These are phyloP conservation scores for Oostethus manadensis DNA, from an alignment of 2,113 vertebrate species.

Conservation along the genomic window DNA sequence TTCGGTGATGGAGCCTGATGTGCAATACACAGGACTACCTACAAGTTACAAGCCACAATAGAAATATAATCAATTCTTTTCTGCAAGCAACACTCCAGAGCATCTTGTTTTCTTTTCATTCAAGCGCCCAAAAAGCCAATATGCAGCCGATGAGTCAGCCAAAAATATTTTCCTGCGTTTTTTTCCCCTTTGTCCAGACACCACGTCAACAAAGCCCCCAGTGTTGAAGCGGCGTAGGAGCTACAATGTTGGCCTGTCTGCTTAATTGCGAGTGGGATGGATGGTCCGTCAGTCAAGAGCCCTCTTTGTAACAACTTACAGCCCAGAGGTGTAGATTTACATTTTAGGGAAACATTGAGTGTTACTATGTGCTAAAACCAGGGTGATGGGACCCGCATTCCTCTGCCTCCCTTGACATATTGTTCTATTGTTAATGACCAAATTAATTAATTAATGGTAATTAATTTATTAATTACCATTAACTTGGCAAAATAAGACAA, in stretches of 20 bases:
- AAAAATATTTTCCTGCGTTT: constrained; percentile 72
- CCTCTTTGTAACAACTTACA: constrained; percentile 72
- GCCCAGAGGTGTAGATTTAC: constrained; percentile 76
- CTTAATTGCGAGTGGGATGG: constrained; percentile 76
- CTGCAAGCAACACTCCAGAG: constrained; percentile 34
- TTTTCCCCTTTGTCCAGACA: constrained; percentile 61
- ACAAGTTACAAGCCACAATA: too few relatives aligned
- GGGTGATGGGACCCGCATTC: constrained; percentile 72
- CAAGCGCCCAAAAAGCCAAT: constrained; percentile 54
- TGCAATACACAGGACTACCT: too few relatives aligned
- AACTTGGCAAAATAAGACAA: constrained; percentile 38
- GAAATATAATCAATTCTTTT: too few relatives aligned
- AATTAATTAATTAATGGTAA: too few relatives aligned
- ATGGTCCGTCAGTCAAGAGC: constrained; percentile 70
- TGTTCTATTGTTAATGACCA: constrained; percentile 69
- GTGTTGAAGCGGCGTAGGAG: constrained; percentile 69
- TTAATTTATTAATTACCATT: constrained; percentile 62
- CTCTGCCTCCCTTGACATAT: constrained; percentile 70
- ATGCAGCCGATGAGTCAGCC: constrained; percentile 72
- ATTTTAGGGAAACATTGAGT: constrained; percentile 68
- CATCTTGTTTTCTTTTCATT: constrained; percentile 57
- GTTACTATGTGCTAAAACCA: constrained; percentile 64
- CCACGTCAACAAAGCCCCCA: constrained; percentile 75
- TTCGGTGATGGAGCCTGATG: too few relatives aligned
- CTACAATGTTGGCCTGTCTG: constrained; percentile 76